Evolutionary conservation across 1,140 invertebrate species (phyloP).

Genomic region (Zelostemma sp.): DNA sequence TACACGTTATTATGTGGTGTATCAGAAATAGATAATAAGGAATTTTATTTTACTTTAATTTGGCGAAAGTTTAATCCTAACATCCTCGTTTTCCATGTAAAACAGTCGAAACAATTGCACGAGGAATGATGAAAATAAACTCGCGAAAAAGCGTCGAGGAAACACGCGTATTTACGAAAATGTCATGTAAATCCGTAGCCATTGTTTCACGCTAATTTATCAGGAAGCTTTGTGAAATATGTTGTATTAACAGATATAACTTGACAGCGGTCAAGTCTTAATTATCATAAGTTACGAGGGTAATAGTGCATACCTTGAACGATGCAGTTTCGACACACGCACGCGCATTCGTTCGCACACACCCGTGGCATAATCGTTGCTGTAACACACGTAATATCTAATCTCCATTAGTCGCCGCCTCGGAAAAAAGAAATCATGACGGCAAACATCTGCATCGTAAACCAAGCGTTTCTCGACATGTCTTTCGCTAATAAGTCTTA

Average conservation of each 20-base stretch:
- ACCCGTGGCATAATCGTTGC: slow-evolving; percentile 11
- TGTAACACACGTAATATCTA: slow-evolving; percentile 44
- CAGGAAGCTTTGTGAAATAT: slow-evolving; percentile 29
- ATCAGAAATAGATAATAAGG: too few relatives aligned
- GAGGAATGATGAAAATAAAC: too few relatives aligned
- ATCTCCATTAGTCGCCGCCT: slow-evolving; percentile 36
- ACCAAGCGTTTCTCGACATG: slow-evolving; percentile 45
- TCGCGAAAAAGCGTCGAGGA: too few relatives aligned
- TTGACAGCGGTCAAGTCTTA: slow-evolving; percentile 33
- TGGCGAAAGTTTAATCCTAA: too few relatives aligned
- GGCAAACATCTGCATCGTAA: slow-evolving; percentile 44
- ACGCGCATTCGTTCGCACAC: slow-evolving; percentile 2
- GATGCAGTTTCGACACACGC: not conserved
- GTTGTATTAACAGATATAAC: slow-evolving; percentile 26
- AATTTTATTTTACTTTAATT: too few relatives aligned
- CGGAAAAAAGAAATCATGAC: slow-evolving; percentile 37
- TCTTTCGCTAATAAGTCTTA: slow-evolving; percentile 45
- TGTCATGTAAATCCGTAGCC: too few relatives aligned
- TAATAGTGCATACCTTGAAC: not conserved
- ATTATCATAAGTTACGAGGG: slow-evolving; percentile 31
- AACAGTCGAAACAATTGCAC: too few relatives aligned
- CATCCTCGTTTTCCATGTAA: too few relatives aligned
- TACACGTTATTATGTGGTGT: slow-evolving; percentile 20
- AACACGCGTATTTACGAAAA: too few relatives aligned
- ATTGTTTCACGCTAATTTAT: not conserved